Conservation (phyloP, 2,113 vertebrate species). For the Tamias sibiricus region DNA sequence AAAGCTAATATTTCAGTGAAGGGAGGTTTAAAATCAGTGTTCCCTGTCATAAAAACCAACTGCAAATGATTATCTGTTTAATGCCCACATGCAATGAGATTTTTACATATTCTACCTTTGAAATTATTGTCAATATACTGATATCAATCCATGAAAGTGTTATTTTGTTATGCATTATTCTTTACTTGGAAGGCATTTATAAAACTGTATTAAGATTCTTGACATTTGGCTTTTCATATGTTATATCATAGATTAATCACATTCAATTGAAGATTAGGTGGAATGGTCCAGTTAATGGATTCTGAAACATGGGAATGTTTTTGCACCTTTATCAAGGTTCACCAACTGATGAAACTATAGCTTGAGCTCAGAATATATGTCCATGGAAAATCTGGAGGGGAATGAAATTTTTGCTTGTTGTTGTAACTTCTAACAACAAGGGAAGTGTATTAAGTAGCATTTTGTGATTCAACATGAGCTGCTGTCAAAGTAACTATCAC, state of each 20-base stretch:
- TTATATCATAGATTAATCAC: background rate
- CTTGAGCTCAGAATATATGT: background rate
- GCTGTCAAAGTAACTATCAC: background rate
- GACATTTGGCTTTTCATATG: background rate
- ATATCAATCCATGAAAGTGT: background rate
- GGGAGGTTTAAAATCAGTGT: background rate
- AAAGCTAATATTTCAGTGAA: background rate
- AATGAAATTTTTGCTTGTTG: background rate
- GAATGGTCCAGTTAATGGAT: background rate
- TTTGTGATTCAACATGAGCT: conserved; percentile 1
- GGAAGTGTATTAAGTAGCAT: background rate
- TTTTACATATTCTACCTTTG: background rate
- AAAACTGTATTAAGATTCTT: conserved; percentile 26
- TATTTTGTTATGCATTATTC: conserved; percentile 5
- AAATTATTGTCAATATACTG: conserved; percentile 2
- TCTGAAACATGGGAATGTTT: background rate
- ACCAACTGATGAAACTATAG: background rate
- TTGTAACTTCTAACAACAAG: background rate
- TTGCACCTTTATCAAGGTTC: background rate
- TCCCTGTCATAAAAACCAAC: background rate
- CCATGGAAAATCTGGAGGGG: background rate
- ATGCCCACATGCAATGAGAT: background rate
- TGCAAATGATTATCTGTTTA: background rate
- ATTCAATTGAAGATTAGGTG: background rate
- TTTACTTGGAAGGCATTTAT: background rate